Percentiles rank a stretch among this genome's conserved stretches.
Evolutionary conservation across 2,888 invertebrate genomes (phyloP).

Genomic region (Junonia oenone): DNA sequence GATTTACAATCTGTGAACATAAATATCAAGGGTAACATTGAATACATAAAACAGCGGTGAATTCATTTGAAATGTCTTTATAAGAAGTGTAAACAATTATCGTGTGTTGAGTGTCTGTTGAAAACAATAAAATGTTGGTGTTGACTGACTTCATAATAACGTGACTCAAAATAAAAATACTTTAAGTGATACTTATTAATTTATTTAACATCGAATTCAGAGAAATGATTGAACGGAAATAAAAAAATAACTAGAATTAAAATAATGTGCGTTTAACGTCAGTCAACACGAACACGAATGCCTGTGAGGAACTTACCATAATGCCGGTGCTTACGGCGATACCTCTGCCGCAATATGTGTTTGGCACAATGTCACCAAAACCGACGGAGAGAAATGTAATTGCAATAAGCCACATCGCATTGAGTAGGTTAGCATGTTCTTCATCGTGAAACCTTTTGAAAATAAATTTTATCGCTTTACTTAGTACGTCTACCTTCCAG

Average conservation of each 20-base stretch:
- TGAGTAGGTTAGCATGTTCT: slow-evolving; percentile 98
- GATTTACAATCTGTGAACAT: slow-evolving; percentile 32
- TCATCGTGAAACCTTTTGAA: slow-evolving; percentile 96
- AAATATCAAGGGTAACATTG: slow-evolving; percentile 31
- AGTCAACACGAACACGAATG: slow-evolving; percentile 68
- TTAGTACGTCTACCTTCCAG: slow-evolving; percentile 33
- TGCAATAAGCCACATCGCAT: slow-evolving; percentile 99
- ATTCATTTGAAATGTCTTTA: slow-evolving; percentile 35
- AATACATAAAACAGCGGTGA: slow-evolving; percentile 51
- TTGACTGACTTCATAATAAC: slow-evolving; percentile 58
- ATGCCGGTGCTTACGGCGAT: slow-evolving; percentile 99
- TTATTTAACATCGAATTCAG: too few species aligned
- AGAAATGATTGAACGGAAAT: not conserved
- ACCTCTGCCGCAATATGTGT: slow-evolving; percentile 99
- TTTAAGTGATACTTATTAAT: too few species aligned
- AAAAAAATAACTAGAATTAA: slow-evolving; percentile 4
- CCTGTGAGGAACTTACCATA: slow-evolving; percentile 90
- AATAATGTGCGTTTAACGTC: slow-evolving; percentile 38
- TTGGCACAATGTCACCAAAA: slow-evolving; percentile 99
- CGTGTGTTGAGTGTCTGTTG: slow-evolving; percentile 58
- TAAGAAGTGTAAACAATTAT: slow-evolving; percentile 54
- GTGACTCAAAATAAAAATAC: slow-evolving; percentile 11
- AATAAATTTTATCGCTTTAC: slow-evolving; percentile 72
- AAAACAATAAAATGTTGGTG: slow-evolving; percentile 55
- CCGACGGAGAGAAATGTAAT: slow-evolving; percentile 99